Percentiles rank a stretch among this genome's conserved stretches.
These are phyloP conservation scores for Agelas oroides DNA, from an alignment of 37 sponge, comb jelly and placozoan species.

Conservation along the genomic window DNA sequence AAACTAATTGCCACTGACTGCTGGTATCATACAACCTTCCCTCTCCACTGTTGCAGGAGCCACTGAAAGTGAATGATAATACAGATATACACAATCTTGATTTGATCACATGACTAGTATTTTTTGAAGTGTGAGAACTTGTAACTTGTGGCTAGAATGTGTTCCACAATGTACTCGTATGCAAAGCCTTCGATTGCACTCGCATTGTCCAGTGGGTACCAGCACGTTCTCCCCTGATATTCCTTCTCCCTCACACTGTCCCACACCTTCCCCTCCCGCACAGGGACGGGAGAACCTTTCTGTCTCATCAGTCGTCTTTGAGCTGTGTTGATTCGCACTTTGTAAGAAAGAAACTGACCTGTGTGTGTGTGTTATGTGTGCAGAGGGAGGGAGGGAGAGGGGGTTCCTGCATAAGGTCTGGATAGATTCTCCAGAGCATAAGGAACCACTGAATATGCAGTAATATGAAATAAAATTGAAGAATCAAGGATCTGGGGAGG, in stretches of 20 bases:
- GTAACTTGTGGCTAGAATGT: neutral
- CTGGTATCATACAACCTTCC: no score
- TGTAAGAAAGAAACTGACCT: conserved; percentile 36
- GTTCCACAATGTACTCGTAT: conserved; percentile 35
- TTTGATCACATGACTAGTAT: no score
- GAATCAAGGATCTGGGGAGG: no score
- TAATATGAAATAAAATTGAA: no score
- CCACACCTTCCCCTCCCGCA: conserved; percentile 18
- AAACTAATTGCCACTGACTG: no score
- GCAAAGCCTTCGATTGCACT: conserved; percentile 18
- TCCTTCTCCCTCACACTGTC: conserved; percentile 14
- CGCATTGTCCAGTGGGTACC: conserved; percentile 17
- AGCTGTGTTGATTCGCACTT: conserved; percentile 5
- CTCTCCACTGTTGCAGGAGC: no score
- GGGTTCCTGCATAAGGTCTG: no score
- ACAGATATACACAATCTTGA: no score
- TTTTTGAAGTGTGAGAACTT: neutral
- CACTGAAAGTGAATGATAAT: no score
- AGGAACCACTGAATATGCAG: no score
- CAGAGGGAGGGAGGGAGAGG: no score
- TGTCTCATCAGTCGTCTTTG: neutral
- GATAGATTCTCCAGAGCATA: no score
- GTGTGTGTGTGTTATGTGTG: neutral
- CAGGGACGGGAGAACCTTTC: neutral
- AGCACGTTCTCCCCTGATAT: conserved; percentile 13